Evolutionary conservation across 2,888 invertebrate genomes (phyloP).

Genomic region (Poecilus cupreus): DNA sequence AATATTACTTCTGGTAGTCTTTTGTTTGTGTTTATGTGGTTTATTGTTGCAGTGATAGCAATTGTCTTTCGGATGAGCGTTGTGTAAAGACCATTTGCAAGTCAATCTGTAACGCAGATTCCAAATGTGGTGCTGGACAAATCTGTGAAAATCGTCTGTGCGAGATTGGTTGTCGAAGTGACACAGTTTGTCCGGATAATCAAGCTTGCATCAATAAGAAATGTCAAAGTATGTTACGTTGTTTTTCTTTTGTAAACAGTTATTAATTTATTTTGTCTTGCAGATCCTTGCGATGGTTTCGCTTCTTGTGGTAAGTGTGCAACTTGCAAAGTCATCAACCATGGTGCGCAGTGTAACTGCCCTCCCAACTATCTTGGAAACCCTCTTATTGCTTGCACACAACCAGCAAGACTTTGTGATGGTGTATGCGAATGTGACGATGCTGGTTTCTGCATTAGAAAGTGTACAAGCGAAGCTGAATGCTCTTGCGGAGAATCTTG

Average conservation of each 20-base stretch:
- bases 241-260: background rate
- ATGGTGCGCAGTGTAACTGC: slow-evolving; percentile 91
- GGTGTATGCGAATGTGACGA: slow-evolving; percentile 88
- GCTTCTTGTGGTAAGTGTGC: slow-evolving; percentile 89
- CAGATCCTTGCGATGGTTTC: slow-evolving; percentile 86
- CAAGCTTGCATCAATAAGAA: slow-evolving; percentile 89
- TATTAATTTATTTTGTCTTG: slow-evolving; percentile 63
- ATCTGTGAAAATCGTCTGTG: slow-evolving; percentile 92
- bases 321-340: slow-evolving; percentile 87
- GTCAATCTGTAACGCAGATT: slow-evolving; percentile 90
- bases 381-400: slow-evolving; percentile 85
- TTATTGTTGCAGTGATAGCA: slow-evolving; percentile 79
- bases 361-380: slow-evolving; percentile 88
- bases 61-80: slow-evolving; percentile 89
- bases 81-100: slow-evolving; percentile 90
- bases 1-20: background rate
- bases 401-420: slow-evolving; percentile 83
- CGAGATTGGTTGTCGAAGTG: slow-evolving; percentile 90
- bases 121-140: slow-evolving; percentile 85
- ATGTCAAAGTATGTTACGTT: slow-evolving; percentile 81
- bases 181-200: slow-evolving; percentile 83
- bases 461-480: slow-evolving; percentile 80
- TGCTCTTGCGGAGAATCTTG: slow-evolving; percentile 91
- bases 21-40: background rate
- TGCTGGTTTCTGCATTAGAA: slow-evolving; percentile 84